These are phyloP conservation scores for Mantis religiosa DNA, from an alignment of 2,888 invertebrate species.

Conservation along the genomic window DNA sequence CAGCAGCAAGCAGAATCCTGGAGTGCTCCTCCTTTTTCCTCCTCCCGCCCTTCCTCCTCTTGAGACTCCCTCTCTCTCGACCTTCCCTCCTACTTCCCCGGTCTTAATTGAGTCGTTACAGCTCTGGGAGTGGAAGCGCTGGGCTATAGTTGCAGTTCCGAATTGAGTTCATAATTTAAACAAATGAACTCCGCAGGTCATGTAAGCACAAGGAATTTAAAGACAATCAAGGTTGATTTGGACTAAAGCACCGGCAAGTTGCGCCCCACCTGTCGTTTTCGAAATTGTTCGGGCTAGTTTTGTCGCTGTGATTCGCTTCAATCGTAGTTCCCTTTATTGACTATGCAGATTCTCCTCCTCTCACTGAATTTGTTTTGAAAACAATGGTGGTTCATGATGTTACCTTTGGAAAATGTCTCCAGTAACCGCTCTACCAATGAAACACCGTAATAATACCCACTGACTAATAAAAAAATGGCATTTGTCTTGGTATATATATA, in stretches of 20 bases:
- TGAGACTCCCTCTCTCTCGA: neutral
- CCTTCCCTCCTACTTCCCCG: neutral
- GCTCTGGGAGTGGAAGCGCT: neutral
- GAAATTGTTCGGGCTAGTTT: neutral
- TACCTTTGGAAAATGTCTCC: no score
- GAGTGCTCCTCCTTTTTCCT: neutral
- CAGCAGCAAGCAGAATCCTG: neutral
- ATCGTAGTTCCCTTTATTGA: neutral
- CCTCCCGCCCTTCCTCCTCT: neutral
- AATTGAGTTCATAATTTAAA: neutral
- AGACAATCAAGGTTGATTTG: neutral
- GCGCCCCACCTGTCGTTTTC: neutral
- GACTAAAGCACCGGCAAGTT: neutral
- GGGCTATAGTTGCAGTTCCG: neutral
- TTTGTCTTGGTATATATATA: no score
- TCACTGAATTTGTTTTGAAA: no score
- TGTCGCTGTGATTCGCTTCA: neutral
- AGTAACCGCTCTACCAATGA: no score
- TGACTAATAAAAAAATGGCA: no score
- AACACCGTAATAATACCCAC: no score
- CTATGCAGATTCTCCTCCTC: neutral
- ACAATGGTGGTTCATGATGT: no score
- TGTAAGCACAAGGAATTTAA: neutral
- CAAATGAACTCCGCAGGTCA: neutral
- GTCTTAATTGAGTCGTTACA: neutral